These are phyloP conservation scores for Yponomeuta malinellus DNA, from an alignment of 2,888 invertebrate genomes.

Conservation along the genomic window DNA sequence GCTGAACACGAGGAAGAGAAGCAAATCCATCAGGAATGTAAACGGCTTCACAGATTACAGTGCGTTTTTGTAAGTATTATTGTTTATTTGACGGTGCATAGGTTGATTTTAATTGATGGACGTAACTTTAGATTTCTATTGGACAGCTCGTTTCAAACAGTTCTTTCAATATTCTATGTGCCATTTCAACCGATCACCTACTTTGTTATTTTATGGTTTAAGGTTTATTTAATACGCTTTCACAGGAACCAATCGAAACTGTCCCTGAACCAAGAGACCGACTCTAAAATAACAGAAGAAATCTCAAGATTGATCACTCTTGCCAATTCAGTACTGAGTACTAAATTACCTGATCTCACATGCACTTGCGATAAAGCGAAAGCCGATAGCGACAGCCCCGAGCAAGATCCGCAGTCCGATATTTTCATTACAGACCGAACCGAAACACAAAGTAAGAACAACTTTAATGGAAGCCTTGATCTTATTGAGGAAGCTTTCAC, in stretches of 20 bases:
- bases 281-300: constrained; percentile 60
- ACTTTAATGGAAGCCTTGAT: constrained; percentile 20
- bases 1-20: constrained; percentile 55
- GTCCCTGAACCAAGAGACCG: constrained; percentile 49
- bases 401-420: not conserved
- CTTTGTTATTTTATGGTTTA: not conserved
- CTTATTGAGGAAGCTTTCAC: constrained; percentile 35
- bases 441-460: constrained; percentile 11
- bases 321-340: constrained; percentile 67
- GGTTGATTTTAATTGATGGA: too few species aligned
- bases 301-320: constrained; percentile 65
- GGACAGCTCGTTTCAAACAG: not conserved
- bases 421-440: not conserved
- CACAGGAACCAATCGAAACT: constrained; percentile 60
- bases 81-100: not conserved
- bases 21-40: constrained; percentile 65
- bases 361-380: constrained; percentile 24
- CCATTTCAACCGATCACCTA: not conserved
- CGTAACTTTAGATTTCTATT: too few species aligned
- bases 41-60: constrained; percentile 54
- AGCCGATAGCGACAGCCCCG: not conserved
- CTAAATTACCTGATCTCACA: constrained; percentile 62
- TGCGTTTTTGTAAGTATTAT: constrained; percentile 44
- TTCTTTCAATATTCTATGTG: not conserved
- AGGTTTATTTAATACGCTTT: constrained; percentile 18